Evolutionary conservation across 2,888 invertebrate species (phyloP).

Genomic region (Lasius platythorax): DNA sequence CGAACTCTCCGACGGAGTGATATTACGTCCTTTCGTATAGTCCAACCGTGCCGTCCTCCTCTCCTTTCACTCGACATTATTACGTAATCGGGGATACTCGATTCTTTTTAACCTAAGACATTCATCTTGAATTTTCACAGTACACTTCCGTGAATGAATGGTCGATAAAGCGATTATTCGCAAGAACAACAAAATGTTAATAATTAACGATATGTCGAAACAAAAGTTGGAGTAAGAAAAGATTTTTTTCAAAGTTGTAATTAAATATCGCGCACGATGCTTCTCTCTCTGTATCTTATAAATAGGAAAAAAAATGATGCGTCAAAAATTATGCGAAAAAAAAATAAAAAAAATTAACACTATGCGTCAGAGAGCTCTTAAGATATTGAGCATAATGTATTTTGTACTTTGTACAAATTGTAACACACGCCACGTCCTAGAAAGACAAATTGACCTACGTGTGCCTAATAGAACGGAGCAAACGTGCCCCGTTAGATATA

Average conservation of each 20-base stretch:
- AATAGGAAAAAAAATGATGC: background rate
- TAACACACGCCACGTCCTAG: constrained; percentile 61
- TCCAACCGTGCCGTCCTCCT: constrained; percentile 29
- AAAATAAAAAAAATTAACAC: too few relatives aligned
- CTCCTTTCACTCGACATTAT: constrained; percentile 58
- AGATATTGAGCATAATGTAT: background rate
- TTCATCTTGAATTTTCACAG: background rate
- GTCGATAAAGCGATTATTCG: background rate
- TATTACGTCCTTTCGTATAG: constrained; percentile 64
- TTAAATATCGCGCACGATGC: background rate
- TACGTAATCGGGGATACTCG: constrained; percentile 46
- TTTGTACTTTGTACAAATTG: constrained; percentile 29
- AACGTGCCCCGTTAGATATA: constrained; percentile 60
- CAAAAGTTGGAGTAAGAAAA: background rate
- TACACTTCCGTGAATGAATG: background rate
- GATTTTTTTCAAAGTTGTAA: background rate
- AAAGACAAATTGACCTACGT: constrained; percentile 71
- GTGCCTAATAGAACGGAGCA: constrained; percentile 62
- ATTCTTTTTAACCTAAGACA: background rate
- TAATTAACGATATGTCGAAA: background rate
- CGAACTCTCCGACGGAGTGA: constrained; percentile 66
- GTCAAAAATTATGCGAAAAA: background rate
- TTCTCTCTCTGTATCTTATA: background rate
- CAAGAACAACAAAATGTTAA: background rate
- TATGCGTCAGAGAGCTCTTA: background rate